Base-by-base conservation (phyloP, 1,140 invertebrate genomes). In the Archivesica marissinica region DNA sequence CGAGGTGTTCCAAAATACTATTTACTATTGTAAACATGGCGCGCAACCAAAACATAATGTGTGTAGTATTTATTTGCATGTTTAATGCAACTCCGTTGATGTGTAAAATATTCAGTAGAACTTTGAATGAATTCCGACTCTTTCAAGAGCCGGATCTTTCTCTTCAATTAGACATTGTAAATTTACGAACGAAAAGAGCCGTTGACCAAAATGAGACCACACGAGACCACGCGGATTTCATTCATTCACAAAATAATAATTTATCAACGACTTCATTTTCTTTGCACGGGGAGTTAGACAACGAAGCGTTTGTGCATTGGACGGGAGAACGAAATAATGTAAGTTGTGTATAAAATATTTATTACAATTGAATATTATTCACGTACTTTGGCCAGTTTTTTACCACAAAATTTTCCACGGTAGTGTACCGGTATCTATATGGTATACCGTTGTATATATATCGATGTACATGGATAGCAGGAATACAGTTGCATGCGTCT, bases 11-110 rank as follows among this genome's bases (percentile, higher is more conserved):
- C 52, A 59, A 61, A 30, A 39, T 1, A n/a, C 38, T 52, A n/a
- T 78, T 80, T 80, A 80, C 77, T 80, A 80, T 68, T 35, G 77
- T 80, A 80, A 80, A 80, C 77, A 80, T 80, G 77, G 77, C 77
- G 77, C 64, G 61, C 3, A 33, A 80, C n/a, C 41, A 64, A 50
- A 80, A 64, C 59, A 44, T 68, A 35, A 20, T n/a, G 38, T 66
- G 41, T 20, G 77, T 68, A 23, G 41, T 80, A 66, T 41, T 66
- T 66, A 23, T 80, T 35, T 80, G 59, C 47, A 28, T 64, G 44
- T 68, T 80, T 35, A 50, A 80, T 80, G 25, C 33, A 50, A 47
- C 17, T 33, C 7, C 59, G 20, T n/a, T 66, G 52, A 30, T n/a
- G 17, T 59, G 59, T 2, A 80, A 68, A 52, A 38, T 80, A 15